phyloP scores from a whole-genome alignment of 2,113 vertebrate species.

The Chamaetylas fuelleborni region DNA sequence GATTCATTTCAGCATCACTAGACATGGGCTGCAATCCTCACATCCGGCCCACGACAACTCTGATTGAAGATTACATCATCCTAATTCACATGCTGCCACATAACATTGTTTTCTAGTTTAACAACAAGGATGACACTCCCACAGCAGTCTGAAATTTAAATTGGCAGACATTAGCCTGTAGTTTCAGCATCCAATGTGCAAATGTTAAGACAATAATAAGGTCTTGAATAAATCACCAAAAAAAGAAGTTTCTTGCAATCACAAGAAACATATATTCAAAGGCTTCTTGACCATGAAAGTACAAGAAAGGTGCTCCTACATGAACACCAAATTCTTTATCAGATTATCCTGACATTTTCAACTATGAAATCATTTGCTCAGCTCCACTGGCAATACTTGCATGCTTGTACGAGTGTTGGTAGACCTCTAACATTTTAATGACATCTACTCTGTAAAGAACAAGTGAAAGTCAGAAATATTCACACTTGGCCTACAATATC shows the following conservation, averaged over 20 bases:
- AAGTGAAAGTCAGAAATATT: background rate
- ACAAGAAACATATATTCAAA: background rate
- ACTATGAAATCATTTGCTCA: background rate
- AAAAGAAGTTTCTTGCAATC: background rate
- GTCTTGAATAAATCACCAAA: background rate
- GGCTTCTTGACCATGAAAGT: background rate
- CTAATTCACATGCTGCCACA: slow-evolving; percentile 21
- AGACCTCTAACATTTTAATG: background rate
- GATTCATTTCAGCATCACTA: background rate
- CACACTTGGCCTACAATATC: background rate
- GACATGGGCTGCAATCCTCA: background rate
- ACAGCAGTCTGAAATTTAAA: slow-evolving; percentile 42
- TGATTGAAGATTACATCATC: slow-evolving; percentile 1
- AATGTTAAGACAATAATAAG: slow-evolving; percentile 6
- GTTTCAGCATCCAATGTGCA: background rate
- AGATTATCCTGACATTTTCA: background rate
- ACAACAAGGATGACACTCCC: background rate
- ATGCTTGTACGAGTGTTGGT: background rate
- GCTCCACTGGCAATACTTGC: background rate
- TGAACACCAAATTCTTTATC: background rate
- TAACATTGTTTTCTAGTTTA: slow-evolving; percentile 36
- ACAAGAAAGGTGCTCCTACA: background rate
- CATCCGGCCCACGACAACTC: background rate
- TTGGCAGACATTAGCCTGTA: background rate
- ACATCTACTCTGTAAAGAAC: background rate